Evolutionary conservation across 2,797 vertebrate species (phyloP).

Genomic region (Bradypodion ventrale): DNA sequence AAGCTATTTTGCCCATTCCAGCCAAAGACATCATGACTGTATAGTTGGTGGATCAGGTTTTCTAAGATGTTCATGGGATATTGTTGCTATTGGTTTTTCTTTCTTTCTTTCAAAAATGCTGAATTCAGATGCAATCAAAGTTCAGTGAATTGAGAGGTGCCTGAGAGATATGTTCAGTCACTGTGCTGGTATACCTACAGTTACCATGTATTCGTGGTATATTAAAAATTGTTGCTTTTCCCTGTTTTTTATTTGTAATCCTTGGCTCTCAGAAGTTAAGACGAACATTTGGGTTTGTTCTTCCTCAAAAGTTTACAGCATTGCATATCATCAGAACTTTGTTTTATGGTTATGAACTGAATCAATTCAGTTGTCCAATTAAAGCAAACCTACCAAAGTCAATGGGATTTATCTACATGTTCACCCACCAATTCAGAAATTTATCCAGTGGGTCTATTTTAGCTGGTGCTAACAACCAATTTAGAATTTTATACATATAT

Average conservation of each 20-base stretch:
- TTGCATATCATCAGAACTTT: background rate
- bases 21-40: background rate
- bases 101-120: too few relatives aligned
- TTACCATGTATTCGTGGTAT: background rate
- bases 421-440: too few relatives aligned
- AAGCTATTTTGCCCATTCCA: background rate
- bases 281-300: background rate
- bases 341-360: too few relatives aligned
- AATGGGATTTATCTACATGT: too few relatives aligned
- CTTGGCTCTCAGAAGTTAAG: too few relatives aligned
- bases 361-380: too few relatives aligned
- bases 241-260: background rate
- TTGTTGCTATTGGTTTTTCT: too few relatives aligned
- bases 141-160: background rate
- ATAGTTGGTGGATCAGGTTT: background rate
- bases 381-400: too few relatives aligned
- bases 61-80: background rate
- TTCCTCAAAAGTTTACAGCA: background rate
- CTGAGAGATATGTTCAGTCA: background rate
- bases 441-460: too few relatives aligned
- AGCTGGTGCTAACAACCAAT: too few relatives aligned
- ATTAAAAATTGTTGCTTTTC: background rate
- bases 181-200: background rate
- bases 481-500: background rate
- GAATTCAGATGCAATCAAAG: background rate